Evolutionary conservation across 2,888 invertebrate species (phyloP).

Genomic region (Lymantria dispar): DNA sequence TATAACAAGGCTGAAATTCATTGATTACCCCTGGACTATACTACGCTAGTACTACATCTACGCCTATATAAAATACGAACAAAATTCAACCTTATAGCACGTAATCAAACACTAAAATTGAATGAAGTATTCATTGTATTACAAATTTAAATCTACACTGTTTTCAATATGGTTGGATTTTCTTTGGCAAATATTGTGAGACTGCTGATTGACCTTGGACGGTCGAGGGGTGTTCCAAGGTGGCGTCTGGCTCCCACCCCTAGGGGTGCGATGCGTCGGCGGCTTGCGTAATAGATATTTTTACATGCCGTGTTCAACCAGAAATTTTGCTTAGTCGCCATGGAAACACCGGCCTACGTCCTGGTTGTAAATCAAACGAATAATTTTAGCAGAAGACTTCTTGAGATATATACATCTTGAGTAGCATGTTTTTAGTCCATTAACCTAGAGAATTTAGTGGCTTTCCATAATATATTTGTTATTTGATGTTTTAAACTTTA

Average conservation of each 20-base stretch:
- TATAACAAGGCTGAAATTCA: conserved; percentile 58
- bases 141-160: conserved; percentile 28
- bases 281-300: conserved; percentile 74
- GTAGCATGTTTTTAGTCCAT: background rate
- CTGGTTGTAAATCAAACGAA: conserved; percentile 5
- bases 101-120: conserved; percentile 26
- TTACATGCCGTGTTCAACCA: conserved; percentile 46
- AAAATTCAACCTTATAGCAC: conserved; percentile 35
- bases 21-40: conserved; percentile 60
- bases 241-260: conserved; percentile 54
- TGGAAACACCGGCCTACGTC: conserved; percentile 25
- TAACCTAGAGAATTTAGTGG: too few relatives aligned
- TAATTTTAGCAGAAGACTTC: background rate
- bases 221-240: conserved; percentile 52
- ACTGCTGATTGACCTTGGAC: conserved; percentile 67
- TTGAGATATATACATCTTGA: background rate
- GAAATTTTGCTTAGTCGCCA: conserved; percentile 44
- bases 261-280: conserved; percentile 52
- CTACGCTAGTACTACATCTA: conserved; percentile 39
- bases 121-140: conserved; percentile 15
- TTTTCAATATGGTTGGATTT: conserved; percentile 33
- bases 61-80: conserved; percentile 15
- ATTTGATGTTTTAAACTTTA: too few relatives aligned
- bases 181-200: conserved; percentile 28
- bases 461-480: too few relatives aligned